Base-by-base conservation (phyloP, 1,140 invertebrate species). In the Cardiocondyla obscurior region DNA sequence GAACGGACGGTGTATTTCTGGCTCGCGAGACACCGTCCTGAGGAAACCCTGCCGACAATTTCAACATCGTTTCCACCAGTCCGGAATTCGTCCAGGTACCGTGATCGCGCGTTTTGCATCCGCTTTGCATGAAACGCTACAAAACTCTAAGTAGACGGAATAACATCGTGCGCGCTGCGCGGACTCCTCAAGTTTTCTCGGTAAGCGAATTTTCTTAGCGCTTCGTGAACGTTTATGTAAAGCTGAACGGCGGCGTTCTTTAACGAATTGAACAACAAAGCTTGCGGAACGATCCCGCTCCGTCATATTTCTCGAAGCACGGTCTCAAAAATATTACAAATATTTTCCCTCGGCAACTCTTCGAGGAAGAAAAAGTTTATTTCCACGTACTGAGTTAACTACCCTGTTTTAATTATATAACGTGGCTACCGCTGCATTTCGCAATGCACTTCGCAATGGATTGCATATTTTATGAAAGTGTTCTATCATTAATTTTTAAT, bases 1-100 rank as follows among this genome's bases (percentile, higher is more conserved):
- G 85, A 87, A 79, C 14, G 86, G 76, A 74, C 83, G 73, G 73
- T 62, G 36, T 82, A 87, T 88, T 88, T 88, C 86, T 85, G 82
- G 82, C 67, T 88, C 77, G 69, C 85, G 70, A 81, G 72, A 70
- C 74, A 84, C 49, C 72, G 65, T 55, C 51, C 16, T 10, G 25
- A 46, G 42, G 85, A 86, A 85, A 82, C 73, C 62, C 28, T 46
- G 49, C n/a, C 36, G 46, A 36, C 69, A 74, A 67, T 83, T 70
- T 72, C 65, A 33, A 22, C n/a, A 14, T 25, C 46, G 19, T 70
- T 25, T 22, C 33, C 22, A 4, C 25, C 25, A 30, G 30, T 19
- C 79, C 79, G 36, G 42, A 86, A 60, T 64, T 86, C 72, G 72
- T 86, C 44, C 62, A 69, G 28, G 51, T 53, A 6, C 8, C 14